A percentile compares a stretch with the other conserved stretches of the same genome.
Conservation (phyloP, 2,888 invertebrate genomes). For the Spialia ferax region DNA sequence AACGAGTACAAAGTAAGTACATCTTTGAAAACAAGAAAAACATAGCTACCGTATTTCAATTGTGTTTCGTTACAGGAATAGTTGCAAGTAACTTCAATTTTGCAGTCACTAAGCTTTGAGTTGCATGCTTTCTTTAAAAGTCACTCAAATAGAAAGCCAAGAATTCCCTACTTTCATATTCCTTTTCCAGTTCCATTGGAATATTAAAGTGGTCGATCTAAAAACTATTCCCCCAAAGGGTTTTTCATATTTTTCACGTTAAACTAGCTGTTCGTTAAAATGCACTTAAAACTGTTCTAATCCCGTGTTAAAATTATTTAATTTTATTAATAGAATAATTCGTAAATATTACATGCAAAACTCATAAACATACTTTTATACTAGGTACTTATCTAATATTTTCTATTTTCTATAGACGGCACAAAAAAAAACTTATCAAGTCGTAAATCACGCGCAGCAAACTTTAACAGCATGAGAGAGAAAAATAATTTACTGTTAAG, state of each 20-base stretch:
- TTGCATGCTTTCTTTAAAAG: slow-evolving; percentile 25
- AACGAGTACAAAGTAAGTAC: background rate
- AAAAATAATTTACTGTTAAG: too few relatives aligned
- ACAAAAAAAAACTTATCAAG: too few relatives aligned
- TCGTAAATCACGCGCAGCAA: too few relatives aligned
- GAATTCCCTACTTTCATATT: slow-evolving; percentile 16
- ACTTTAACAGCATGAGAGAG: too few relatives aligned
- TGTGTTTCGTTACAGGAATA: slow-evolving; percentile 2
- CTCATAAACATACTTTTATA: too few relatives aligned
- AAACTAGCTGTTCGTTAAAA: background rate
- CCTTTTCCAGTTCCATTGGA: background rate
- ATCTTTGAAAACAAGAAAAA: slow-evolving; percentile 4
- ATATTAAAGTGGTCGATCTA: background rate
- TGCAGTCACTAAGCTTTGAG: background rate
- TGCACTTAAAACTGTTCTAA: too few relatives aligned
- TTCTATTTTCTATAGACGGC: too few relatives aligned
- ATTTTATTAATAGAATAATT: too few relatives aligned
- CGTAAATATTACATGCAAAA: too few relatives aligned
- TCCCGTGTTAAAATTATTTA: too few relatives aligned
- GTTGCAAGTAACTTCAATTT: background rate
- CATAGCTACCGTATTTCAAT: background rate
- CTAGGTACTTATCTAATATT: too few relatives aligned
- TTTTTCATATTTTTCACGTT: background rate
- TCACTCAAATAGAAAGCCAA: slow-evolving; percentile 21
- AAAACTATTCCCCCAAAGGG: background rate